These are phyloP conservation scores for Pseudomyrmex concolor DNA, from an alignment of 1,140 invertebrate species.

Conservation along the genomic window DNA sequence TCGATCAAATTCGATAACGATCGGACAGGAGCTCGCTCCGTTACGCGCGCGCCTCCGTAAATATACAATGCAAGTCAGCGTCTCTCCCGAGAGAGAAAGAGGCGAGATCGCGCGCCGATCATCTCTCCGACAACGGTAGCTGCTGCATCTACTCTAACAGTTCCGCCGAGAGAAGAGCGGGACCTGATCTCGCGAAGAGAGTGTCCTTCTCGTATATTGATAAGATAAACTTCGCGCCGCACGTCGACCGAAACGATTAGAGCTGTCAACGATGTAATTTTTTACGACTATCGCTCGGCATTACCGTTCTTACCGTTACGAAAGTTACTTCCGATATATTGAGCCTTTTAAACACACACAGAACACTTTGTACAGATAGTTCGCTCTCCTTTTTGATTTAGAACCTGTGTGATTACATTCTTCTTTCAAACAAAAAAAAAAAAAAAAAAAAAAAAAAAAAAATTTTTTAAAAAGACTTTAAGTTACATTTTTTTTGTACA, in stretches of 20 bases:
- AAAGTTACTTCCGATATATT: background rate
- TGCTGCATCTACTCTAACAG: background rate
- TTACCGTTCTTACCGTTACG: constrained; percentile 6
- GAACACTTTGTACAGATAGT: background rate
- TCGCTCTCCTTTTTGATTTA: background rate
- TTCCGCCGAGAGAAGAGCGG: background rate
- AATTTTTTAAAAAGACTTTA: too few relatives aligned
- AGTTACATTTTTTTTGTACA: too few relatives aligned
- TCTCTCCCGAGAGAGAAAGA: background rate
- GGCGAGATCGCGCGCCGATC: constrained; percentile 27
- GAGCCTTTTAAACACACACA: background rate
- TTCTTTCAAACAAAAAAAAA: too few relatives aligned
- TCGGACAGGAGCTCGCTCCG: constrained; percentile 7
- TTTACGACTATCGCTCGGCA: constrained; percentile 3
- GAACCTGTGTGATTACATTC: background rate
- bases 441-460: too few relatives aligned
- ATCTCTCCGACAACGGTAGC: constrained; percentile 50
- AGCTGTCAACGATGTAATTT: background rate
- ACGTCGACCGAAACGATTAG: background rate
- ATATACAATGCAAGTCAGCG: constrained; percentile 49
- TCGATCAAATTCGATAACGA: constrained; percentile 7
- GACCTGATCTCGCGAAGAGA: constrained; percentile 2
- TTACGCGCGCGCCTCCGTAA: constrained; percentile 15
- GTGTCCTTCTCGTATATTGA: background rate
- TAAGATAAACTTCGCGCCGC: background rate